Evolutionary conservation across 2,113 vertebrate genomes (phyloP), one percentile per base, ranked within the genome.

Genomic region (Thamnaconus septentrionalis): DNA sequence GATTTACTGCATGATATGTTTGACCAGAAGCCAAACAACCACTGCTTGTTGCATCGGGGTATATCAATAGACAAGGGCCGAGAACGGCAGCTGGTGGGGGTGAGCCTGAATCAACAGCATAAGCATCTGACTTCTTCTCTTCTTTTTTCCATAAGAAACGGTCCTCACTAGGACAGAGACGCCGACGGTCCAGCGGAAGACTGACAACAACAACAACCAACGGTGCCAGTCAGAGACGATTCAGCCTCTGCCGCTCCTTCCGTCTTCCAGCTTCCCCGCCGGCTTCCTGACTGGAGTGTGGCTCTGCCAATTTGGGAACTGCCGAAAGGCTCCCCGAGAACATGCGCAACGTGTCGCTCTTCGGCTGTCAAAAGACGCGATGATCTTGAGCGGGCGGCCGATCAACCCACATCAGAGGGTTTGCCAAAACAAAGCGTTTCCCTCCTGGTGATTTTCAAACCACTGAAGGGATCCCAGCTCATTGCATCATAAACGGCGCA

Each of bases 231-330:
- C 70, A 49, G 55, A 61, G 73, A 84, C 9, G 46, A 50, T 54
- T 59, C 77, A 48, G 59, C 73, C 57, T 51, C 65, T 5, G 53
- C 66, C 71, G 8, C 58, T 52, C n/a, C 9, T 75, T 76, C 61
- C 47, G 52, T 56, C 68, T 61, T 41, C 53, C 18, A 7, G 58
- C 59, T 46, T 78, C 80, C 62, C 76, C 5, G 45, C 59, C 59
- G 78, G 80, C 53, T 60, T 79, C 64, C 69, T 57, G 66, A 61
- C 61, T 57, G 69, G 61, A 82, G 76, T 71, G 50, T 71, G 63
- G 68, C 64, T 56, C 11, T 41, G 64, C 64, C 78, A 80, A 66
- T 80, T 82, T 74, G 76, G 58, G 50, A 79, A 73, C 41, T n/a
- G 61, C 71, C 18, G 61, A 68, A 70, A 69, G 31, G 64, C 68